Evolutionary conservation across 2,797 vertebrate species (phyloP).

Genomic region (Falco cherrug): DNA sequence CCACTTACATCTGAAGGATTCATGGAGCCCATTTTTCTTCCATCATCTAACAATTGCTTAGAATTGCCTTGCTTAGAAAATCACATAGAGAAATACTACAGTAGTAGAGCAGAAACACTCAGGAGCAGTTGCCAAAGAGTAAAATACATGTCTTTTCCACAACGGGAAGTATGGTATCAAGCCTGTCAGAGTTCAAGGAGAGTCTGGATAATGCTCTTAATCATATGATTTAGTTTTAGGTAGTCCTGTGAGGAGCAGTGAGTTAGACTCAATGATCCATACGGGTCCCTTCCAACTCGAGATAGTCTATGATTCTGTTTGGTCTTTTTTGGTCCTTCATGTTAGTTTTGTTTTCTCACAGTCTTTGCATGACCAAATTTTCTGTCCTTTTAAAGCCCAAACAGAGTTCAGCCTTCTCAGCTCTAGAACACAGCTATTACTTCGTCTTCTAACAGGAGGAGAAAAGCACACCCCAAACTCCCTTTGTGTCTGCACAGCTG

Average conservation of each 20-base stretch:
- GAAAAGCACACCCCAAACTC: neutral
- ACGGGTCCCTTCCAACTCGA: neutral
- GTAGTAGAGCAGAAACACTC: neutral
- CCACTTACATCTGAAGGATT: neutral
- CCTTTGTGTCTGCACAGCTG: neutral
- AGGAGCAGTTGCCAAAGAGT: neutral
- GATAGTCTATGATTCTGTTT: rapidly evolving
- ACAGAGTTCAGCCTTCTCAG: neutral
- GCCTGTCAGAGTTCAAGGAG: neutral
- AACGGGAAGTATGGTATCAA: rapidly evolving
- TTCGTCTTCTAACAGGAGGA: neutral
- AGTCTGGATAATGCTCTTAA: neutral
- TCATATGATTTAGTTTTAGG: neutral
- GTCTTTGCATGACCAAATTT: neutral
- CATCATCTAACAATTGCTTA: neutral
- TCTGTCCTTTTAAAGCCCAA: neutral
- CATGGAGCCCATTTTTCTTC: neutral
- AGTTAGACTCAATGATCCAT: neutral
- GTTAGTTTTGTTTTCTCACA: neutral
- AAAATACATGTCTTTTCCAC: neutral
- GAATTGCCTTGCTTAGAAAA: neutral
- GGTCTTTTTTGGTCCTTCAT: neutral
- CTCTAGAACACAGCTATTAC: neutral
- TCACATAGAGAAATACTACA: neutral
- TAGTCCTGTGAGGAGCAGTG: neutral